Evolutionary conservation across 2,797 vertebrate genomes (phyloP).

Genomic region (Cottoperca gobio): DNA sequence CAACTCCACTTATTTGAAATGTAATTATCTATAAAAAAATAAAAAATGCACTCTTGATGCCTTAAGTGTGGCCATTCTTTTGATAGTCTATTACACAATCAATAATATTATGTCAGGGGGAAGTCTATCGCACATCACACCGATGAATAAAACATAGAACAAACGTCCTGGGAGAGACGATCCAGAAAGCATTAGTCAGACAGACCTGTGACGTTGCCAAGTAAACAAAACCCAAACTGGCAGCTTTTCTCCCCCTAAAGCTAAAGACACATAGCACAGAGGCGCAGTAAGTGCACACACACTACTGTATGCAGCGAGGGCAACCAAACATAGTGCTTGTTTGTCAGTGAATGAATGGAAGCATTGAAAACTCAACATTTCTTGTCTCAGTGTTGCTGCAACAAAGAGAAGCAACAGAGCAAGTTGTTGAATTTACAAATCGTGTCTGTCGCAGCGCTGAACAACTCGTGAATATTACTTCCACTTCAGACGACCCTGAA

Average conservation of each 20-base stretch:
- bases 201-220: constrained; percentile 77
- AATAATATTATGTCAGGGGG: constrained; percentile 73
- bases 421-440: constrained; percentile 68
- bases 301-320: constrained; percentile 67
- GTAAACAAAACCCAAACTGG: constrained; percentile 80
- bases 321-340: constrained; percentile 77
- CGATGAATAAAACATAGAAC: constrained; percentile 80
- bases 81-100: constrained; percentile 75
- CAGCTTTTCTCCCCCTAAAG: constrained; percentile 69
- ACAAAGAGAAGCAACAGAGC: constrained; percentile 70
- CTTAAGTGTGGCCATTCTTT: constrained; percentile 61
- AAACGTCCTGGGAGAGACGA: constrained; percentile 76
- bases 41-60: constrained; percentile 38
- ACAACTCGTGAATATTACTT: constrained; percentile 38
- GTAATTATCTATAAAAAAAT: constrained; percentile 41
- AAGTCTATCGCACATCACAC: constrained; percentile 76
- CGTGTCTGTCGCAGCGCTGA: constrained; percentile 69
- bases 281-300: constrained; percentile 63
- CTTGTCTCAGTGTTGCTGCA: constrained; percentile 62
- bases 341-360: constrained; percentile 81
- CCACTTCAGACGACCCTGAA: constrained; percentile 14
- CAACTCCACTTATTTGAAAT: constrained; percentile 23
- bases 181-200: constrained; percentile 80
- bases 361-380: constrained; percentile 77
- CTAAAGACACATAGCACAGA: constrained; percentile 73